phyloP scores from a whole-genome alignment of 2,113 vertebrate species.

The Gobius niger region DNA sequence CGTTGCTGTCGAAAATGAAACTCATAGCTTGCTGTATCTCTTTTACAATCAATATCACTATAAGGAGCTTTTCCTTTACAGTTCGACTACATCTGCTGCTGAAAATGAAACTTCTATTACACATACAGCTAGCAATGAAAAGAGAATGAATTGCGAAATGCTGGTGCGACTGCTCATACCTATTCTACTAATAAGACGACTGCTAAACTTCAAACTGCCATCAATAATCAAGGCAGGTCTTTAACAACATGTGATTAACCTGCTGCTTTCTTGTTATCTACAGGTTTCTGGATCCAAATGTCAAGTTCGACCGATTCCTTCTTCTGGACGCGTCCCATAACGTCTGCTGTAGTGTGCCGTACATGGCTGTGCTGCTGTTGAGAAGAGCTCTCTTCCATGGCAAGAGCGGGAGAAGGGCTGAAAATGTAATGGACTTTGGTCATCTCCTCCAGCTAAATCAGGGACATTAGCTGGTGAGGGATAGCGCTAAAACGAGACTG shows the following conservation, averaged over 20 bases:
- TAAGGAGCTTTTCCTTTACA: too few species aligned
- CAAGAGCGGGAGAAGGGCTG: constrained; percentile 22
- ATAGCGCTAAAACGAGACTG: constrained; percentile 69
- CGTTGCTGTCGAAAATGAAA: too few species aligned
- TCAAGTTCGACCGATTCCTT: constrained; percentile 37
- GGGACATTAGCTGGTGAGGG: constrained; percentile 76
- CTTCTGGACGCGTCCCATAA: constrained; percentile 47
- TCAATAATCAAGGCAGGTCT: background rate
- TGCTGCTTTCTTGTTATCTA: constrained; percentile 38
- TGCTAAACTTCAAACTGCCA: too few species aligned
- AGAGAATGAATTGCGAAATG: too few species aligned
- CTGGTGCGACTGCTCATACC: too few species aligned
- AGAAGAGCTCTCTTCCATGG: constrained; percentile 42
- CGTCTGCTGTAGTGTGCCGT: constrained; percentile 18
- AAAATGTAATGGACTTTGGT: constrained; percentile 62
- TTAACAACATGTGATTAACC: constrained; percentile 5
- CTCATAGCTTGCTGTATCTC: too few species aligned
- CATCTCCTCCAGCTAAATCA: constrained; percentile 50
- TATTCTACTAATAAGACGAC: too few species aligned
- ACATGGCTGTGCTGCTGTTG: constrained; percentile 18
- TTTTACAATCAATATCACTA: too few species aligned
- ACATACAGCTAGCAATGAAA: too few species aligned
- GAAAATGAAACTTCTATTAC: too few species aligned
- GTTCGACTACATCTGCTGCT: too few species aligned
- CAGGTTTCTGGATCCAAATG: constrained; percentile 66